Percentiles rank a stretch among this genome's conserved stretches.
These are phyloP conservation scores for Chymomyza costata DNA, from an alignment of 1,140 invertebrate species.

Conservation along the genomic window DNA sequence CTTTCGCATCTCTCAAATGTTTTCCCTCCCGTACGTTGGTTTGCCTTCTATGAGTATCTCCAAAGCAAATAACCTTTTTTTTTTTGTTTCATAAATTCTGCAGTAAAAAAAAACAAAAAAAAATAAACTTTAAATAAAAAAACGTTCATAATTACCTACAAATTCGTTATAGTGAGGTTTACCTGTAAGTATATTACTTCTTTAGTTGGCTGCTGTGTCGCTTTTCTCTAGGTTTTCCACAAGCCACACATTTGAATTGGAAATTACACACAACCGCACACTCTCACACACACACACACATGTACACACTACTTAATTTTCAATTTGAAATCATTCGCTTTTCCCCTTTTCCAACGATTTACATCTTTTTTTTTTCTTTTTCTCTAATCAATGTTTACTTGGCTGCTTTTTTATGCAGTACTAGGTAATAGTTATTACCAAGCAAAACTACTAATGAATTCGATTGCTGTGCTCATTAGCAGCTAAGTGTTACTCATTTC, in stretches of 20 bases:
- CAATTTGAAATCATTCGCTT: conserved; percentile 63
- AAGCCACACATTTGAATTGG: conserved; percentile 65
- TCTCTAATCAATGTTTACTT: conserved; percentile 47
- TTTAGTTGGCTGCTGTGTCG: conserved; percentile 10
- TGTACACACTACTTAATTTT: conserved; percentile 50
- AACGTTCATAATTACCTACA: no score
- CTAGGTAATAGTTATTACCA: not conserved
- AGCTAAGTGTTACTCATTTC: conserved; percentile 47
- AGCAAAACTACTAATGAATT: conserved; percentile 5
- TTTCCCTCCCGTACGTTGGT: no score
- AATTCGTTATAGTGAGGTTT: not conserved
- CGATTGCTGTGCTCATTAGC: conserved; percentile 49
- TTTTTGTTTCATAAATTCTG: no score
- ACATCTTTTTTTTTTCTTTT: not conserved
- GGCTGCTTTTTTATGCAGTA: conserved; percentile 28
- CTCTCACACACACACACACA: conserved; percentile 6
- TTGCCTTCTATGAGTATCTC: no score
- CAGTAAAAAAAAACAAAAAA: no score
- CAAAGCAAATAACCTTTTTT: no score
- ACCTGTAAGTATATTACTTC: not conserved
- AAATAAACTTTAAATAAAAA: no score
- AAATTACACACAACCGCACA: conserved; percentile 37
- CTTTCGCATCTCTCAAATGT: no score
- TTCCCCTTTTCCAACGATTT: not conserved
- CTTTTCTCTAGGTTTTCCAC: no score